phyloP scores from a whole-genome alignment of 1,140 invertebrate genomes.

The Lanistes nyassanus region DNA sequence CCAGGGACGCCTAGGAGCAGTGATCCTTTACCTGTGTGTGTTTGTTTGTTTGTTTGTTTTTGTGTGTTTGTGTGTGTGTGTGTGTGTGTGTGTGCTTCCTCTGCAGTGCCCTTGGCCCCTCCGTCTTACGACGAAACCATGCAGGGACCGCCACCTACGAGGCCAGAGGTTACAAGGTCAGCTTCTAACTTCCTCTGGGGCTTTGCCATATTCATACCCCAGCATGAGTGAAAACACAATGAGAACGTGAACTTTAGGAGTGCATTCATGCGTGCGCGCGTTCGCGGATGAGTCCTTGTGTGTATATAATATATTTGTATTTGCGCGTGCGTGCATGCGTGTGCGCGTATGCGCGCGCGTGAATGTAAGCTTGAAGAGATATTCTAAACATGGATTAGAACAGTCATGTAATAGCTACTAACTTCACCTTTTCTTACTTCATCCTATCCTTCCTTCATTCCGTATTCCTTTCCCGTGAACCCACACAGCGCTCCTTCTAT shows the following conservation, averaged over 20 bases:
- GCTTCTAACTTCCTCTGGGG: conserved; percentile 16
- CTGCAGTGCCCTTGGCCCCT: conserved; percentile 63
- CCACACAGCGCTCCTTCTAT: conserved; percentile 59
- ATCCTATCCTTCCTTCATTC: background rate
- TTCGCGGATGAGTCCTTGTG: too few species aligned
- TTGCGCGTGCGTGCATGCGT: background rate
- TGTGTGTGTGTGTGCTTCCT: conserved; percentile 17
- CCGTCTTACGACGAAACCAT: conserved; percentile 56
- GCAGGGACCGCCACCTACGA: conserved; percentile 43
- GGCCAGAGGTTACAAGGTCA: conserved; percentile 54
- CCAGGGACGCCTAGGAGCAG: too few species aligned
- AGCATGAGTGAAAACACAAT: too few species aligned
- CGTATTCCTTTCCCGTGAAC: background rate
- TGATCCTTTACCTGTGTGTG: background rate
- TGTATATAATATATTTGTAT: conserved; percentile 7
- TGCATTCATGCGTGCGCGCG: too few species aligned
- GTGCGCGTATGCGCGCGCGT: background rate
- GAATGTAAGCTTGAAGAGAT: background rate
- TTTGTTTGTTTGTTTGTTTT: background rate
- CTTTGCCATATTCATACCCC: too few species aligned
- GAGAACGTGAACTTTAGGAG: too few species aligned
- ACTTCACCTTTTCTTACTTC: background rate
- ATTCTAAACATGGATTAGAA: background rate
- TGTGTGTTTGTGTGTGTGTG: background rate
- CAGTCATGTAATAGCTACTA: background rate